Percentiles rank a stretch among this genome's conserved stretches.
Evolutionary conservation across 2,113 vertebrate species (phyloP).

Genomic region (Tinamus guttatus): DNA sequence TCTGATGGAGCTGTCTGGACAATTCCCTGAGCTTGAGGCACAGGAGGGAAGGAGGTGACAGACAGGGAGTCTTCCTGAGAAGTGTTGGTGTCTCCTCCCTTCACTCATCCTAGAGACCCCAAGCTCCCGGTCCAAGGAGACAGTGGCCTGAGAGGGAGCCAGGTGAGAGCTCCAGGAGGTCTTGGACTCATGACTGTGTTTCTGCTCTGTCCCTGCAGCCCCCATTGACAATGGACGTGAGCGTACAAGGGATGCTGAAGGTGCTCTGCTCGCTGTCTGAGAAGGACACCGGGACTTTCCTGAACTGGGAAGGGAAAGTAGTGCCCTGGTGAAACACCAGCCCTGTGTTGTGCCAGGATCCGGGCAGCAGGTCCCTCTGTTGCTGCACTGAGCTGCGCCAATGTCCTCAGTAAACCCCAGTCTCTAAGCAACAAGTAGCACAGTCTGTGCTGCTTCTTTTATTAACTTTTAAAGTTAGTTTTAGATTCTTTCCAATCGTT

Average conservation of each 20-base stretch:
- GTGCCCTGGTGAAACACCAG: conserved; percentile 45
- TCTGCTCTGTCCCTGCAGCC: not conserved
- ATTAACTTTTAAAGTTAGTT: no score
- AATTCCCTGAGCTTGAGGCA: not conserved
- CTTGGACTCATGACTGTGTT: not conserved
- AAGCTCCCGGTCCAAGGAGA: not conserved
- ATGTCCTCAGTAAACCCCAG: not conserved
- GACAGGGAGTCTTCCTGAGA: not conserved
- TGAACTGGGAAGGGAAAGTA: conserved; percentile 52
- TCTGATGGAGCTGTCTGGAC: not conserved
- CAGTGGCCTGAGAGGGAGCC: no score
- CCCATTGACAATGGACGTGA: not conserved
- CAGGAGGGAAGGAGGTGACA: not conserved
- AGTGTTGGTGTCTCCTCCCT: not conserved
- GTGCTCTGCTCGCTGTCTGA: conserved; percentile 42
- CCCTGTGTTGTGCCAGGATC: no score
- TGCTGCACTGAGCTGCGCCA: not conserved
- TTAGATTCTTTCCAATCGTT: not conserved
- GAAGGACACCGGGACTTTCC: conserved; percentile 38
- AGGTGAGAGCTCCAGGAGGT: not conserved
- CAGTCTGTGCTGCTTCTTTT: not conserved
- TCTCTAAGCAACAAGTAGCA: not conserved
- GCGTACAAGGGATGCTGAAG: conserved; percentile 34
- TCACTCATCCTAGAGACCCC: not conserved
- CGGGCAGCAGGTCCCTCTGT: no score